These are phyloP conservation scores for Montipora efflorescens DNA, from an alignment of 64 coral and sea anemone species.

Conservation along the genomic window DNA sequence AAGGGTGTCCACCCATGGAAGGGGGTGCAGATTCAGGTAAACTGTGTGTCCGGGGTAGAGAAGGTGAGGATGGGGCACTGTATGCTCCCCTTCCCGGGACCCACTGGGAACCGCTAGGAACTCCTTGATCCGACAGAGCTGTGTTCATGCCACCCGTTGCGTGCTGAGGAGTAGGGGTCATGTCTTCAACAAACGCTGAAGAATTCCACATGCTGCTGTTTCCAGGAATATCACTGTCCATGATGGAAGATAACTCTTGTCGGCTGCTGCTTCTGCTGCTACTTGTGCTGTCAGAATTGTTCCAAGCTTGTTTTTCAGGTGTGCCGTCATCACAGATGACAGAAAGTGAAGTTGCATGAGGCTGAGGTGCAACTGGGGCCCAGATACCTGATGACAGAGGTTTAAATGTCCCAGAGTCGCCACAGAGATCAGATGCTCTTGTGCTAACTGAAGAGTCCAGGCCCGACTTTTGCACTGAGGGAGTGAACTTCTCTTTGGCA, in stretches of 20 bases:
- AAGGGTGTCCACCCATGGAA: constrained; percentile 66
- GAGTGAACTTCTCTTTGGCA: constrained; percentile 23
- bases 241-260: constrained; percentile 91
- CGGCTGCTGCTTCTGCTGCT: constrained; percentile 98
- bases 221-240: constrained; percentile 77
- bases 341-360: constrained; percentile 47
- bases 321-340: constrained; percentile 82
- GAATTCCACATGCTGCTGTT: constrained; percentile 83
- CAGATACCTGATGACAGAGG: constrained; percentile 86
- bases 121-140: constrained; percentile 64
- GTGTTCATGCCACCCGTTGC: constrained; percentile 43
- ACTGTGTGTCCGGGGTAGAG: constrained; percentile 77
- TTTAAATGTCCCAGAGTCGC: constrained; percentile 79
- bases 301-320: constrained; percentile 87
- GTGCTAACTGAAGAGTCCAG: constrained; percentile 2
- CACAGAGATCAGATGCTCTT: constrained; percentile 53
- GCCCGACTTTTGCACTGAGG: constrained; percentile 39
- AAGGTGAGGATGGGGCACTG: constrained; percentile 97
- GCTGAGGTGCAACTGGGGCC: constrained; percentile 75
- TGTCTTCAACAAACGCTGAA: constrained; percentile 73
- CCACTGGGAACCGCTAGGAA: constrained; percentile 72
- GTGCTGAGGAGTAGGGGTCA: constrained; percentile 75
- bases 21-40: constrained; percentile 69
- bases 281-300: constrained; percentile 97
- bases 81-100: constrained; percentile 78